A percentile compares a stretch with the other conserved stretches of the same genome.
These are phyloP conservation scores for Apostichopus japonicus DNA, from an alignment of 35 echinoderm and acorn worm species.

Conservation along the genomic window DNA sequence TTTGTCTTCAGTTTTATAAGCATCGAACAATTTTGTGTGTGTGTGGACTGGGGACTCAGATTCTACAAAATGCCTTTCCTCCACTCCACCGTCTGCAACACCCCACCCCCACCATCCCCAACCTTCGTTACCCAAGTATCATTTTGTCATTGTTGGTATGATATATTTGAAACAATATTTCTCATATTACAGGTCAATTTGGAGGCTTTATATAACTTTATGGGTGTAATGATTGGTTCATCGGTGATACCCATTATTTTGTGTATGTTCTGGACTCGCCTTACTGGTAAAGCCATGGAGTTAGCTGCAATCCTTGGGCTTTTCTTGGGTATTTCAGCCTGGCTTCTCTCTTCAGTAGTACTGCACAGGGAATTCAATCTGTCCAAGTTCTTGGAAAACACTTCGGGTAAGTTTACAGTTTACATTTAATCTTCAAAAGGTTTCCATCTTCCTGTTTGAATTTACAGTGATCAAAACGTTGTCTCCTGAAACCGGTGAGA, in stretches of 20 bases:
- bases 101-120: not conserved
- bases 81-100: not conserved
- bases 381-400: slow-evolving; percentile 48
- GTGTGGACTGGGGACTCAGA: no score
- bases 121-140: no score
- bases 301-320: slow-evolving; percentile 73
- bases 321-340: slow-evolving; percentile 63
- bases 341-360: slow-evolving; percentile 63
- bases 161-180: not conserved
- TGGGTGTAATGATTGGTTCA: slow-evolving; percentile 94
- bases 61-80: no score
- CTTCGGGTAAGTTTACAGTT: not conserved
- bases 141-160: no score
- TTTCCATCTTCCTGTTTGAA: no score
- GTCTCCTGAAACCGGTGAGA: no score
- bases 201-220: slow-evolving; percentile 79
- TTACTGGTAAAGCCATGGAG: slow-evolving; percentile 85
- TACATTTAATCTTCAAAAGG: no score
- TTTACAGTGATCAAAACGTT: no score
- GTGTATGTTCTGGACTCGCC: slow-evolving; percentile 78
- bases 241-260: slow-evolving; percentile 82
- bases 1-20: no score
- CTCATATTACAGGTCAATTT: slow-evolving; percentile 70
- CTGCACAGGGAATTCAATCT: slow-evolving; percentile 59
- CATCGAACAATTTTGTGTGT: no score